Evolutionary conservation across 2,888 invertebrate species (phyloP), one percentile per base, ranked within the genome.

Genomic region (Drosophila austrosaltans): DNA sequence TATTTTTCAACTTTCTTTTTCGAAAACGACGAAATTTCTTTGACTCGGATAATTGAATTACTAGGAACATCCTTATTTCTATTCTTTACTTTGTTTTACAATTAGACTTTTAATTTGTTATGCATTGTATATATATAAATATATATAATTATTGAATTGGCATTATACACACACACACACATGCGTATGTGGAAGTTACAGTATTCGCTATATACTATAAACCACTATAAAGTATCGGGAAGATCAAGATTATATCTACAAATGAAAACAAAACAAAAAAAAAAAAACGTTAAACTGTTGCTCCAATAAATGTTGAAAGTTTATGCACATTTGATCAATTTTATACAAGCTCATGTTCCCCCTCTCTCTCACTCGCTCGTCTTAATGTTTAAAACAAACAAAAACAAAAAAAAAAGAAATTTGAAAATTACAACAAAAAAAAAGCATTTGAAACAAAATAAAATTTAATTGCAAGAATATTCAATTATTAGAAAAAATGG

Each of bases 221-320:
- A 25, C 48, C 48, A 48, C 22, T 22, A 39, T 39, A 25, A 63
- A 63, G 30, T 16, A 48, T 61, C 36, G 57, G 59, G 16, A 73
- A 56, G 53, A 68, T 66, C 67, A 53, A 64, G 69, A 22, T 39
- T 76, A 65, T 66, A 58, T 68, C 54, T 68, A 66, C 63, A 73
- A 65, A 65, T 28, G 57, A 66, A 63, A 61, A 67, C n/a, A 30
- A 63, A 63, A 66, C 56, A 66, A 36, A 44, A 59, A 69, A 53
- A 53, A 62, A 76, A 75, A 69, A 77, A 73, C 69, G 81, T 83
- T 83, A 79, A 89, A 82, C 83, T 87, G 89, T 91, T 91, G 87
- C 87, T 91, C 86, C 83, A 83, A 87, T 82, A 76, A 66, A 62
- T 70, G 30, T 71, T 74, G 36, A 67, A 67, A 69, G 36, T 72